A percentile compares a stretch with the other conserved stretches of the same genome.
Evolutionary conservation across 2,113 vertebrate genomes (phyloP).

Genomic region (Planiliza haematocheilus): DNA sequence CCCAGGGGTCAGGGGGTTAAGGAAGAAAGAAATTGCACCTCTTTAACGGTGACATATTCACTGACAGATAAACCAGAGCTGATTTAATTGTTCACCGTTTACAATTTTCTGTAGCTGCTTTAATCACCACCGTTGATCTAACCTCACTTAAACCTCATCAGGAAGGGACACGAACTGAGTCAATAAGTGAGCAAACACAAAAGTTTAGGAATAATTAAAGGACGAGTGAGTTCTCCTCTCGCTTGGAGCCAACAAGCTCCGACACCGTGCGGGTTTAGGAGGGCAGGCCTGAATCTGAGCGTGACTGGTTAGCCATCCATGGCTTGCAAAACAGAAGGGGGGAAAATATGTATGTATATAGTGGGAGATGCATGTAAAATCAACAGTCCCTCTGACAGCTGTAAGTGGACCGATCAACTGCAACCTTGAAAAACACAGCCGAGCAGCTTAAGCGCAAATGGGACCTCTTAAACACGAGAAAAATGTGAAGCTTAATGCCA

Average conservation of each 20-base stretch:
- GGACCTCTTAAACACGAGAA: conserved; percentile 51
- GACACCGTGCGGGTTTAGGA: conserved; percentile 1
- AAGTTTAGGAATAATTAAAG: conserved; percentile 24
- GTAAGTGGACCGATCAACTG: conserved; percentile 37
- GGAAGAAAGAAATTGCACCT: too few relatives aligned
- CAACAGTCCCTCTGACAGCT: conserved; percentile 40
- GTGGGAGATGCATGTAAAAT: conserved; percentile 38
- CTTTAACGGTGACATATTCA: too few relatives aligned
- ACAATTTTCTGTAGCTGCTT: conserved; percentile 4
- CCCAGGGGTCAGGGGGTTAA: too few relatives aligned
- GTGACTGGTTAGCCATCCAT: conserved; percentile 28
- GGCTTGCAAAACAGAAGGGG: conserved; percentile 28
- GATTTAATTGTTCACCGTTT: too few relatives aligned
- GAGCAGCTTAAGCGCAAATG: conserved; percentile 50
- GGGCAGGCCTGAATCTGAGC: not conserved
- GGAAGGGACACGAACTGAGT: not conserved
- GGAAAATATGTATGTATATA: too few relatives aligned
- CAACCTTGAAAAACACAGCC: conserved; percentile 50
- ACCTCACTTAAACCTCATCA: not conserved
- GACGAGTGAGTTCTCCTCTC: conserved; percentile 1
- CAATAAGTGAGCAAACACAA: not conserved
- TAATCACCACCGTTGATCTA: not conserved
- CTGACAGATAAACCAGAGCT: too few relatives aligned
- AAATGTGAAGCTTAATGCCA: conserved; percentile 54
- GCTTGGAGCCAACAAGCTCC: not conserved